Evolutionary conservation across 2,797 vertebrate species (phyloP).

Genomic region (Phyllotis vaccarum): DNA sequence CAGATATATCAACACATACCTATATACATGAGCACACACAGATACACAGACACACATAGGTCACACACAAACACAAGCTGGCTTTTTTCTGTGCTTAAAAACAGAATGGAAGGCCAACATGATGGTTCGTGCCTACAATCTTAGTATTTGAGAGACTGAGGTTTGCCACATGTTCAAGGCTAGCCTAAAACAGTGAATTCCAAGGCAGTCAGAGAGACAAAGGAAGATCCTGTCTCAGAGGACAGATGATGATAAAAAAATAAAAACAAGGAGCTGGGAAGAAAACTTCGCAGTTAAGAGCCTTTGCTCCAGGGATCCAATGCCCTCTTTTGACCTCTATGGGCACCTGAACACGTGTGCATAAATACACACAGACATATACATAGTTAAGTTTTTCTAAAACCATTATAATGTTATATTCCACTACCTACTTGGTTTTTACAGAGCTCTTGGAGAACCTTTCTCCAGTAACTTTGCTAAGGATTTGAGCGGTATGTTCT

Average conservation of each 20-base stretch:
- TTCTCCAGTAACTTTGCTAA: constrained; percentile 50
- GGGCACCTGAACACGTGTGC: background rate
- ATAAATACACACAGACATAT: background rate
- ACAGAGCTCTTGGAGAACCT: background rate
- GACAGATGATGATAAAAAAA: background rate
- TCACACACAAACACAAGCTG: background rate
- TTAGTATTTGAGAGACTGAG: background rate
- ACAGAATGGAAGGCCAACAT: background rate
- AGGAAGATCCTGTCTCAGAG: background rate
- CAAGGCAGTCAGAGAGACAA: background rate
- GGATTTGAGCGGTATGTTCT: constrained; percentile 32
- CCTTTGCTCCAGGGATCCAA: background rate
- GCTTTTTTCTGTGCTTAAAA: constrained; percentile 58
- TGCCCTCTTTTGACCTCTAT: background rate
- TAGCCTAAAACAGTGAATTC: background rate
- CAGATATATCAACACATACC: background rate
- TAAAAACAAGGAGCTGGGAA: background rate
- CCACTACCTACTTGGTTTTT: constrained; percentile 3
- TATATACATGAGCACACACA: background rate
- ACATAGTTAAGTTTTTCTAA: background rate
- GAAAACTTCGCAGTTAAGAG: background rate
- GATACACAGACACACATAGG: background rate
- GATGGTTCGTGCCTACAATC: background rate
- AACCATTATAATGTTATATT: constrained; percentile 43
- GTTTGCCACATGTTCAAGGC: background rate